These are phyloP conservation scores for Drosophila parabipectinata DNA, from an alignment of 1,140 invertebrate genomes.

Conservation along the genomic window DNA sequence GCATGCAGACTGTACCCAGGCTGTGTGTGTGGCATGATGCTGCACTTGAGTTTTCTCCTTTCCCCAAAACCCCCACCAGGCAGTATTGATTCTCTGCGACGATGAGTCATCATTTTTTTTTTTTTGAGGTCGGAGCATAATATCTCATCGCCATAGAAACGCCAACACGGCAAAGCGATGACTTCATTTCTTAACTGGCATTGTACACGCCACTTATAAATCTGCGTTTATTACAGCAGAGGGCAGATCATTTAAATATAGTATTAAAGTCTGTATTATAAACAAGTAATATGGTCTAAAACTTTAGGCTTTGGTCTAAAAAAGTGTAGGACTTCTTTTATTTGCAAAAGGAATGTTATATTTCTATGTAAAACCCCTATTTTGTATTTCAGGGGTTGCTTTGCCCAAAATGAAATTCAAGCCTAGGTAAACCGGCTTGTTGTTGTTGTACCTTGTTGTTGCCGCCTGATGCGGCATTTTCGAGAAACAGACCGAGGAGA, in stretches of 20 bases:
- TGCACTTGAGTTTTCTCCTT: constrained; percentile 27
- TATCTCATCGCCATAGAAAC: constrained; percentile 21
- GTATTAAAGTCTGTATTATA: too few relatives aligned
- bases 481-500: constrained; percentile 43
- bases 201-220: constrained; percentile 9
- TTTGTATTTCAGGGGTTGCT: constrained; percentile 47
- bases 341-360: too few relatives aligned
- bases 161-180: constrained; percentile 37
- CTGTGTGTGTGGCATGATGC: constrained; percentile 17
- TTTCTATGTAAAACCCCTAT: background rate
- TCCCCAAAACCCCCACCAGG: background rate
- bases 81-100: constrained; percentile 9
- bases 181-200: constrained; percentile 59
- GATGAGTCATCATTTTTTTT: constrained; percentile 55
- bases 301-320: too few relatives aligned
- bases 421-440: constrained; percentile 67
- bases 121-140: constrained; percentile 40
- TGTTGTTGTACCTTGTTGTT: constrained; percentile 33
- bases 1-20: constrained; percentile 46
- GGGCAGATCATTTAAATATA: background rate
- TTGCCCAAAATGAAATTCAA: constrained; percentile 35
- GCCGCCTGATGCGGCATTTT: constrained; percentile 37
- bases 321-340: too few relatives aligned
- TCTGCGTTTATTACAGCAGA: background rate
- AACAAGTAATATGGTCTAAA: too few relatives aligned